Base-by-base conservation (phyloP, 2,888 invertebrate genomes). In the Lobophora halterata region DNA sequence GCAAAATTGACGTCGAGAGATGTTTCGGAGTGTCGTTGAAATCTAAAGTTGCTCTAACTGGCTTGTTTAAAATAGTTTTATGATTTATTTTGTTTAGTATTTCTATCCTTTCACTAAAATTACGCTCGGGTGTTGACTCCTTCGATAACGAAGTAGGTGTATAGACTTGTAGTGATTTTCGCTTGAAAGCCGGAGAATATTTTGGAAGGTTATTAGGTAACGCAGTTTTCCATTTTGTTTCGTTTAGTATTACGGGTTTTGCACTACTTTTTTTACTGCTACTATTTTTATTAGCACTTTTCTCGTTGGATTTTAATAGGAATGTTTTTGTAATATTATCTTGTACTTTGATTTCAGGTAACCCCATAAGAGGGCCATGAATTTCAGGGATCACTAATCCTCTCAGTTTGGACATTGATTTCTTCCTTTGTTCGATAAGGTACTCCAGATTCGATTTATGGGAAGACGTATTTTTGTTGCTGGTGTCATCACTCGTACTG, bases 371-470 rank as follows among this genome's bases (percentile, higher is more conserved):
- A 18, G 91, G 90, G 9, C 75, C 73, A 65, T 91, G 90, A 35
- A 89, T 87, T 78, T 96, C 96, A 2, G 96, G 96, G 66, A 97
- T 97, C 16, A 95, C 94, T 57, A 97, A 81, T n/a, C 96, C 96
- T 62, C 95, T 90, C 41, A 97, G 78, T 75, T 96, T 96, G 1
- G 95, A 94, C 78, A 95, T 91, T 9, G 93, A 93, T 64, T 93
- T 93, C 52, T 93, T 91, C 36, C 96, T 89, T 69, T 95, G 95
- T 73, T 96, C 96, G 55, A 94, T 90, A 52, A 96, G 79, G 55
- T 92, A 91, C 58, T 92, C 93, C 61, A 95, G 88, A 45, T 93
- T 92, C 1, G 90, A 90, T 66, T 90, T 90, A 48, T 91, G 90
- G 52, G 81, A 76, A 13, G 69, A 54, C 43, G 61, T 59, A 49